Conservation (phyloP, 2,797 vertebrate species). For the Alcedo atthis region DNA sequence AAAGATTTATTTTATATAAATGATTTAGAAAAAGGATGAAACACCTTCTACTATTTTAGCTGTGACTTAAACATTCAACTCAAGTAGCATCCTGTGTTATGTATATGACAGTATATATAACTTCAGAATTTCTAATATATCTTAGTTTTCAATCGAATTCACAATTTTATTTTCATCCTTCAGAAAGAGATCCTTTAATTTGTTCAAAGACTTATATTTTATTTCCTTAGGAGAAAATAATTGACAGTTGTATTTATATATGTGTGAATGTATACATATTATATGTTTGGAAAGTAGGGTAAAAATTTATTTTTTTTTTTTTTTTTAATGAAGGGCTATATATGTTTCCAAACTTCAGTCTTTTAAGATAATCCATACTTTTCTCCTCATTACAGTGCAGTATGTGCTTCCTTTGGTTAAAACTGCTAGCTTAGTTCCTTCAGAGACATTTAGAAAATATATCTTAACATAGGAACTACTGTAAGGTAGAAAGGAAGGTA, state of each 20-base stretch:
- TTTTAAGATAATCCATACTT: neutral
- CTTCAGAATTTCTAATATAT: neutral
- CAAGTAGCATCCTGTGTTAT: neutral
- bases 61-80: neutral
- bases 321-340: neutral
- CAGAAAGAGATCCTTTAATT: neutral
- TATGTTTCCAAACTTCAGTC: neutral
- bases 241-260: neutral
- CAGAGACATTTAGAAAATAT: neutral
- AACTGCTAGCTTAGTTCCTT: neutral
- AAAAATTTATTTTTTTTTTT: neutral
- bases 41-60: neutral
- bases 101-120: neutral
- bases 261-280: neutral
- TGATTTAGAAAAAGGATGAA: neutral
- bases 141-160: neutral
- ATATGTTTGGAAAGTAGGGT: neutral
- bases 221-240: neutral
- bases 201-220: neutral
- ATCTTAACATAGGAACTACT: neutral
- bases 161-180: neutral
- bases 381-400: neutral
- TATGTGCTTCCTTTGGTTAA: neutral
- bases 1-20: neutral
- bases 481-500: neutral